A percentile compares a stretch with the other conserved stretches of the same genome.
These are phyloP conservation scores for Drosophila barbarae DNA, from an alignment of 2,888 invertebrate species.

Conservation along the genomic window DNA sequence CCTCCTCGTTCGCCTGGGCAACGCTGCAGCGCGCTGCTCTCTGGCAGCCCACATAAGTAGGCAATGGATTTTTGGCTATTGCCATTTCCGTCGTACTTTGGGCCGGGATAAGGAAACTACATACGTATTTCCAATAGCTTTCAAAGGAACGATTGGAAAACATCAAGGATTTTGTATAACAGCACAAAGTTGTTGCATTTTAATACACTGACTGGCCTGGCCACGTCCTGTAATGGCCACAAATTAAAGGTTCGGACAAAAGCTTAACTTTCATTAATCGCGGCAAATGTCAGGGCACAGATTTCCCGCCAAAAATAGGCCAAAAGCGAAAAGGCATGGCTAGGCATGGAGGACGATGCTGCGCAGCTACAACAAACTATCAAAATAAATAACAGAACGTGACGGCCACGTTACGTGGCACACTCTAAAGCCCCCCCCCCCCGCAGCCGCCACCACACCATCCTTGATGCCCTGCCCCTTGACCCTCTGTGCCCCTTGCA, in stretches of 20 bases:
- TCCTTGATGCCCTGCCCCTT: neutral
- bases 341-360: neutral
- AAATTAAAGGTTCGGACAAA: constrained; percentile 54
- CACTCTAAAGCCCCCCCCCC: constrained; percentile 10
- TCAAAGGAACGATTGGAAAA: too few relatives aligned
- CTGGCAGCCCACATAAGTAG: constrained; percentile 35
- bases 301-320: constrained; percentile 40
- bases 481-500: neutral
- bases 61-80: constrained; percentile 32
- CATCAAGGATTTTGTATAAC: too few relatives aligned
- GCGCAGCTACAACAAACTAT: constrained; percentile 42
- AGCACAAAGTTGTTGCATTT: too few relatives aligned
- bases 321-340: neutral
- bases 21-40: neutral
- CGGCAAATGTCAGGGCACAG: constrained; percentile 60
- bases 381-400: constrained; percentile 61
- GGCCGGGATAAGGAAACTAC: too few relatives aligned
- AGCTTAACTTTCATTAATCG: too few relatives aligned
- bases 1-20: neutral
- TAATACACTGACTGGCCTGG: too few relatives aligned
- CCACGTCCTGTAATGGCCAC: constrained; percentile 42
- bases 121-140: too few relatives aligned
- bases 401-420: constrained; percentile 53
- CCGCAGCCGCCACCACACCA: neutral
- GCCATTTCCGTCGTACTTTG: neutral